Percentiles rank a stretch among this genome's conserved stretches.
These are phyloP conservation scores for Nanorana parkeri DNA, from an alignment of 2,113 vertebrate species.

Conservation along the genomic window DNA sequence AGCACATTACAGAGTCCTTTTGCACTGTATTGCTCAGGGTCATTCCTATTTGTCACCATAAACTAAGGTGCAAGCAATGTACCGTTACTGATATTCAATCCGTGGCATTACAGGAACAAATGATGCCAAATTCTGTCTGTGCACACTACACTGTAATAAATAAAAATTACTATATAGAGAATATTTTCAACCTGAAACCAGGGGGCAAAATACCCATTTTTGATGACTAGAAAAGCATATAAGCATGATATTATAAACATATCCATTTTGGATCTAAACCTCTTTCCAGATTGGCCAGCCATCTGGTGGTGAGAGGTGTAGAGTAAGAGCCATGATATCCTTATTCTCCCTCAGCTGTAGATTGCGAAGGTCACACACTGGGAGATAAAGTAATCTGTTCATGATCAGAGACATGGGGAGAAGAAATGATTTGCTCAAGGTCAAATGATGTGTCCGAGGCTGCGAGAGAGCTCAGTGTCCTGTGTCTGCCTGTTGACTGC, in stretches of 20 bases:
- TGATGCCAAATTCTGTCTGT: neutral
- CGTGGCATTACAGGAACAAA: neutral
- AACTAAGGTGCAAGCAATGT: conserved; percentile 27
- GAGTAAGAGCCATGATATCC: conserved; percentile 8
- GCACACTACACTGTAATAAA: neutral
- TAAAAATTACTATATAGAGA: neutral
- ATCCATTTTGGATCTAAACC: neutral
- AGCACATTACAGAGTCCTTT: conserved; percentile 14
- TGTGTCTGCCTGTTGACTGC: conserved; percentile 15
- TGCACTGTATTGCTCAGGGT: conserved; percentile 26
- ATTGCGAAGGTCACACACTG: conserved; percentile 33
- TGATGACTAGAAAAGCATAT: neutral
- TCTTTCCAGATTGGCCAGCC: conserved; percentile 25
- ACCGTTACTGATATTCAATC: conserved; percentile 5
- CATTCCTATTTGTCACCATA: conserved; percentile 33
- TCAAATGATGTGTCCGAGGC: conserved; percentile 21
- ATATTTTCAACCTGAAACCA: no score
- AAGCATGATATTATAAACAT: conserved; percentile 7
- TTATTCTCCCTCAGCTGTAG: conserved; percentile 24
- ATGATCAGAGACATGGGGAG: conserved; percentile 39
- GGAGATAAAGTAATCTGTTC: conserved; percentile 47
- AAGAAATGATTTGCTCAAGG: conserved; percentile 54
- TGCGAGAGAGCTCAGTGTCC: conserved; percentile 28
- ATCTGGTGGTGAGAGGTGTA: conserved; percentile 7
- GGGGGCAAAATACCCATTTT: neutral